Evolutionary conservation across 2,113 vertebrate species (phyloP).

Genomic region (Chlorodrepanis virens): DNA sequence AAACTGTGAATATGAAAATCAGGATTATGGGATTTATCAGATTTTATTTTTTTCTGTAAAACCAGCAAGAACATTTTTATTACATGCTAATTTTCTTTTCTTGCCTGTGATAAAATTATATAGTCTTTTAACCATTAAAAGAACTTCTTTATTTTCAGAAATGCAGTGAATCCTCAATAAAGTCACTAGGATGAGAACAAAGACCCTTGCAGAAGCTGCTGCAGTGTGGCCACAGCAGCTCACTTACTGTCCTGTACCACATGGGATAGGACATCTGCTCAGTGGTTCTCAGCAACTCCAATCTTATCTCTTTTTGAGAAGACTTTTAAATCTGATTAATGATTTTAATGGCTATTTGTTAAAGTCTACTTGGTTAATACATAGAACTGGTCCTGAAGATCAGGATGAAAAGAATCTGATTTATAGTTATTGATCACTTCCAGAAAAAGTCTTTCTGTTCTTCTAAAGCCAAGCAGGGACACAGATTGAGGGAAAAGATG

Average conservation of each 20-base stretch:
- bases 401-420: not conserved
- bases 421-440: not conserved
- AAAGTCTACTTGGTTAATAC: not conserved
- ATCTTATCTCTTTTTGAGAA: not conserved
- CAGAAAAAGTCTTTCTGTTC: not conserved
- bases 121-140: not conserved
- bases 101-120: not conserved
- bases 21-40: not conserved
- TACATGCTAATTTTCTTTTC: not conserved
- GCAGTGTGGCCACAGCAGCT: not conserved
- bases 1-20: not conserved
- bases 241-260: not conserved
- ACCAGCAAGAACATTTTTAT: not conserved
- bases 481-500: not conserved
- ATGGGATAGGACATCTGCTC: not conserved
- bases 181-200: not conserved
- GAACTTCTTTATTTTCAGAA: not conserved
- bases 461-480: not conserved
- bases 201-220: not conserved
- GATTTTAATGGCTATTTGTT: not conserved
- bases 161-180: not conserved
- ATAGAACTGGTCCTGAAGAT: not conserved
- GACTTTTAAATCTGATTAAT: not conserved
- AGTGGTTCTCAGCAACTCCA: not conserved
- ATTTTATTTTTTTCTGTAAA: slow-evolving; percentile 3